Evolutionary conservation across 2,888 invertebrate genomes (phyloP), one percentile per base, ranked within the genome.

Genomic region (Proisotoma minuta): DNA sequence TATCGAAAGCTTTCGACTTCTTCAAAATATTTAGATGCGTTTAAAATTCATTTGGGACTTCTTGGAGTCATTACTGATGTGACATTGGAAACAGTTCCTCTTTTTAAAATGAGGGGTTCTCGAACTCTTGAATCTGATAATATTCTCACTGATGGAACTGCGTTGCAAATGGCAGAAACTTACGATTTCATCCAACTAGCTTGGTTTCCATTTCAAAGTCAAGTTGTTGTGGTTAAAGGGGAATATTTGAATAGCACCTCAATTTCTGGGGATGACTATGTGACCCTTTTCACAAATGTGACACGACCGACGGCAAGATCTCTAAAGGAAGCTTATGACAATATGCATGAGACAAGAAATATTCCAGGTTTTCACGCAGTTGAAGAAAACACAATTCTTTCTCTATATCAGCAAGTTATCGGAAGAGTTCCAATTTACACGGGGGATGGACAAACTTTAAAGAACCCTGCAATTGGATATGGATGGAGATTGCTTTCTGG

Each of bases 341-440:
- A 52, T 18, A 52, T 60, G 18, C 63, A 66, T 48, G 47, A 43
- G 1, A 57, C 66, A 18, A 60, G 63, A 27, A 66, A 57, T 39
- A 48, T 57, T 24, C 43, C 57, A 27, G 57, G 58, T 15, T 53
- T 60, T 26, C 58, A 63, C 18, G 61, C 47, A 0, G 22, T 66
- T 8, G 62, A 69, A 27, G 69, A 66, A 20, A 64, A 62, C 40
- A 60, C 64, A 2, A 50, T 58, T 24, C 51, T 54, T 20, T 60
- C 63, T 2, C 18, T 66, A 15, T 58, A 66, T 54, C 27, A 47
- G 22, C 49, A 64, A 49, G 69, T 66, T 0, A 60, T 60, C 0
- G 69, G 66, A 29, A 69, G 62, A 34, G 60, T 62, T 1, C 63
- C 69, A 10, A 56, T 69, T 24, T 69, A 49, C 28, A 54, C 64